Evolutionary conservation across 2,888 invertebrate genomes (phyloP), one percentile per base, ranked within the genome.

Genomic region (Zaprionus bogoriensis): DNA sequence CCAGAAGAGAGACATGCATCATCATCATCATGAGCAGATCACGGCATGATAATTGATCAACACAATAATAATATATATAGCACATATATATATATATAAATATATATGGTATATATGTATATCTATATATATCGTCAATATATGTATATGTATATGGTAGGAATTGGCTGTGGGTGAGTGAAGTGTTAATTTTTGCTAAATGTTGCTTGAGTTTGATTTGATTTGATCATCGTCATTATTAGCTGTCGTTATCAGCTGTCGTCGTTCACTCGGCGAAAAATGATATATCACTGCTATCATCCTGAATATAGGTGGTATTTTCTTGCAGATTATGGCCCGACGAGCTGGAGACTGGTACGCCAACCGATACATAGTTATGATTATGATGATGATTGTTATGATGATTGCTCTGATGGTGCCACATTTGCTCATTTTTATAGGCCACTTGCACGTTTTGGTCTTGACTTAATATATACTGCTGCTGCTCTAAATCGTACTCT

Each of bases 251-350:
- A 23, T 25, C 12, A 23, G 20, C 10, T 48, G 19, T 4, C 5
- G 19, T 6, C 7, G 23, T 23, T 78, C 50, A 79, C 4, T 85
- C 80, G 14, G 74, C 69, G 22, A 79, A 80, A 46, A 86, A 83
- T 20, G 80, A 25, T 12, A 69, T 46, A 23, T 54, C 86, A 42
- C 30, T 57, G 36, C 62, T 46, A 42, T 79, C 80, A 10, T 79
- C 61, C 25, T 67, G 42, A 32, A 53, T 44, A 48, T 53, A 50
- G 19, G 51, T 48, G 20, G n/a, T 12, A 54, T 44, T 46, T 17
- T 47, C 41, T 48, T 53, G 47, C 32, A 36, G 14, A 36, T 17
- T 17, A 36, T 36, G 36, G 36, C 2, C 6, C 22, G 38, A 19
- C 20, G 38, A 39, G 0, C 10, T 20, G 17, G 20, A n/a, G n/a